These are phyloP conservation scores for Lasioglossum pauxillum DNA, from an alignment of 2,888 invertebrate species.

Conservation along the genomic window DNA sequence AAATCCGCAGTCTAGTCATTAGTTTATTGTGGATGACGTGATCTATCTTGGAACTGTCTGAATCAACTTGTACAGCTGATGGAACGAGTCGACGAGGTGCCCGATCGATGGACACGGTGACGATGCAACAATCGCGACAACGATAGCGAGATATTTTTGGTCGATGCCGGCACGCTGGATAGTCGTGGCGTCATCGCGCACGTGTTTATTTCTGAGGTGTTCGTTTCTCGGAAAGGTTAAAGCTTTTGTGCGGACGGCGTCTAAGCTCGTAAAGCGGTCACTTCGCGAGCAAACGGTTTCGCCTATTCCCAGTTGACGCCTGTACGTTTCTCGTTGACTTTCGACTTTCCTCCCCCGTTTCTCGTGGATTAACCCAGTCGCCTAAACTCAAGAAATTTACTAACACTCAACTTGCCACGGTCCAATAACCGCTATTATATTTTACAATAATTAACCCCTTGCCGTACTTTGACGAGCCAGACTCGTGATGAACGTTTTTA, in stretches of 20 bases:
- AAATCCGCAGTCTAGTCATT: not conserved
- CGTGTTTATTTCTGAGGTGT: slow-evolving; percentile 80
- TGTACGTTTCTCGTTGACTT: not conserved
- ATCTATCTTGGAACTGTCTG: not conserved
- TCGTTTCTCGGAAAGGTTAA: slow-evolving; percentile 72
- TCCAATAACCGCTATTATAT: too few species aligned
- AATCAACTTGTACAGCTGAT: not conserved
- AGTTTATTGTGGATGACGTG: not conserved
- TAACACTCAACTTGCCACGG: too few species aligned
- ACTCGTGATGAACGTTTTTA: too few species aligned
- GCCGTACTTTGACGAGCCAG: too few species aligned
- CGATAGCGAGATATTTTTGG: slow-evolving; percentile 68
- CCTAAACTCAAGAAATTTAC: not conserved
- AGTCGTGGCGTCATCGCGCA: slow-evolving; percentile 77
- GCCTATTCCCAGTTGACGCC: slow-evolving; percentile 39
- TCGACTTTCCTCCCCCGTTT: not conserved
- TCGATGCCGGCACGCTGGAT: slow-evolving; percentile 38
- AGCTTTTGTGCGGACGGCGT: slow-evolving; percentile 63
- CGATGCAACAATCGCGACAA: slow-evolving; percentile 67
- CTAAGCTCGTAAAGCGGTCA: slow-evolving; percentile 62
- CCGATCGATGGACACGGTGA: slow-evolving; percentile 17
- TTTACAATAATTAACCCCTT: too few species aligned
- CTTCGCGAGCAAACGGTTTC: slow-evolving; percentile 32
- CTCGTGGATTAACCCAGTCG: not conserved
- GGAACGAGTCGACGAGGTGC: not conserved